Evolutionary conservation across 2,888 invertebrate genomes (phyloP).

Genomic region (Drosophila eohydei): DNA sequence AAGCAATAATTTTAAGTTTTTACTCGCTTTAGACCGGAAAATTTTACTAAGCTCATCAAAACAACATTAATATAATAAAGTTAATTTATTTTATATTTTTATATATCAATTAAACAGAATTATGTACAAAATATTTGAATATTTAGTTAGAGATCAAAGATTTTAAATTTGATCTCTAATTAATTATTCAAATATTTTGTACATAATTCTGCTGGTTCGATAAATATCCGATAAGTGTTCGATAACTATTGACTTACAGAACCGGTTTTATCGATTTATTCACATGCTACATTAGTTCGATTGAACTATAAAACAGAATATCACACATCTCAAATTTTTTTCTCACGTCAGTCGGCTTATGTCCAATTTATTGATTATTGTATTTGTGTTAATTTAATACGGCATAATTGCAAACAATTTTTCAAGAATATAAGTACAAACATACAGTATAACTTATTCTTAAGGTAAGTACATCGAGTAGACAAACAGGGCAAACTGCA

Average conservation of each 20-base stretch:
- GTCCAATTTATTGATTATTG: constrained; percentile 44
- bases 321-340: constrained; percentile 28
- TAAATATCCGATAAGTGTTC: neutral
- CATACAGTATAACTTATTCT: neutral
- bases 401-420: constrained; percentile 18
- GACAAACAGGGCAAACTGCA: neutral
- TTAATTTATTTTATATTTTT: neutral
- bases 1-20: neutral
- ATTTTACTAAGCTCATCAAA: neutral
- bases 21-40: neutral
- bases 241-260: neutral
- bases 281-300: neutral
- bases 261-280: neutral
- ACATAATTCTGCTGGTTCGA: too few relatives aligned
- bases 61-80: neutral
- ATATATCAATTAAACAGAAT: neutral
- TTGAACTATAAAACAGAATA: neutral
- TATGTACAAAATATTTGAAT: neutral
- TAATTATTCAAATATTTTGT: too few relatives aligned
- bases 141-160: neutral
- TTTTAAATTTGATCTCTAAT: too few relatives aligned
- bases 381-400: constrained; percentile 11
- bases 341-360: constrained; percentile 36
- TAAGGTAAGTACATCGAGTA: constrained; percentile 26
- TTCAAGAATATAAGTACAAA: neutral